Base-by-base conservation (phyloP, 2,113 vertebrate species). In the Manacus vitellinus region DNA sequence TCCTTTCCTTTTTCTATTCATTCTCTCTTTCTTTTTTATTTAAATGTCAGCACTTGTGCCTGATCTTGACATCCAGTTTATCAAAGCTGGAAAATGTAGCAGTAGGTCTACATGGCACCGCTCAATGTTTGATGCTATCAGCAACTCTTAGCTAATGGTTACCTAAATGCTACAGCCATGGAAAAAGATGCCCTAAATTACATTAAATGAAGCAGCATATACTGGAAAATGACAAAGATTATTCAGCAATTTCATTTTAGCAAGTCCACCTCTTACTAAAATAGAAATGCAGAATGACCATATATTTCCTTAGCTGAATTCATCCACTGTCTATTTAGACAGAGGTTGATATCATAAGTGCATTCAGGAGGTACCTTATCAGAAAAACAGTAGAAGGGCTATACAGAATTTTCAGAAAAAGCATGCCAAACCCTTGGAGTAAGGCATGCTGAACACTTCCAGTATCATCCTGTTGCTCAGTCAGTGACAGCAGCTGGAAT, bases 161-260 rank as follows among this genome's bases (percentile, higher is more conserved):
- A 91, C 66, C 85, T 83, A 82, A 81, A 76, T 43, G 74, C 62
- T 89, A 56, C 28, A 88, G 49, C 44, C 81, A 73, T 82, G 66
- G 58, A 85, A 87, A 94, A 89, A 61, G 27, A 44, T 71, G 58
- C 33, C 85, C 49, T 62, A 80, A 88, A 94, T 80, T 76, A 62
- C 49, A 70, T 70, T 62, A 79, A 94, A 83, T 70, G 81, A 92
- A 94, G 43, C 15, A 93, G 46, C 23, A 43, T 62, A 76, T 62
- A 85, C 71, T 95, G 92, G 66, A 83, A 94, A 95, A 90, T 51
- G 28, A 95, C 44, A 54, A 89, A 72, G 81, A 83, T 95, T 92
- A 93, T 37, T 89, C 94, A 92, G 81, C 89, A 90, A 59, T 70
- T 94, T 90, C n/a, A 30, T 73, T 71, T 79, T 70, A 72, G 78